Conservation (phyloP, 2,888 invertebrate genomes). For the Cordilura impudica region DNA sequence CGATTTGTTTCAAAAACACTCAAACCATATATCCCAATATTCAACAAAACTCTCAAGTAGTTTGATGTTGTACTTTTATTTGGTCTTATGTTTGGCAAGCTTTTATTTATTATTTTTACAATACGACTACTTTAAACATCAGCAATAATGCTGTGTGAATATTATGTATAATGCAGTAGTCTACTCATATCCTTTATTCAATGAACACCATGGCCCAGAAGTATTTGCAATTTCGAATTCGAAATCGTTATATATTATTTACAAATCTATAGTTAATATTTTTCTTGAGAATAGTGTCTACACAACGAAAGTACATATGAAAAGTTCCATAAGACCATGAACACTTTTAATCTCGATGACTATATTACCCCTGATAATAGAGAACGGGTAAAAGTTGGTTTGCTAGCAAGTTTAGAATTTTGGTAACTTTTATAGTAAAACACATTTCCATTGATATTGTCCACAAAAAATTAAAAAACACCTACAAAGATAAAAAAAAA, state of each 20-base stretch:
- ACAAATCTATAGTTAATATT: too few species aligned
- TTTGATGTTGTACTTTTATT: slow-evolving; percentile 40
- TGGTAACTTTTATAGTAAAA: slow-evolving; percentile 8
- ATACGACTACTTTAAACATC: neutral
- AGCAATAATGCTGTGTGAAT: slow-evolving; percentile 24
- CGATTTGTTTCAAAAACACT: slow-evolving; percentile 79
- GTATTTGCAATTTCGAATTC: too few species aligned
- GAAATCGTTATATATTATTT: too few species aligned
- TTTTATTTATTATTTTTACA: slow-evolving; percentile 17
- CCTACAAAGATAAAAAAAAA: slow-evolving; percentile 65
- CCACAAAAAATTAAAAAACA: slow-evolving; percentile 20
- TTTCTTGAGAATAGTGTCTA: neutral
- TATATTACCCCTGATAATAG: slow-evolving; percentile 35
- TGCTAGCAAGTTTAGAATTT: neutral
- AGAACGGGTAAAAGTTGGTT: slow-evolving; percentile 15
- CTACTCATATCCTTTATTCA: slow-evolving; percentile 1
- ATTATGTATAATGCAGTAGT: slow-evolving; percentile 23
- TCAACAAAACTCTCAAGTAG: slow-evolving; percentile 28
- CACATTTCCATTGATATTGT: slow-evolving; percentile 31
- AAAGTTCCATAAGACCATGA: neutral
- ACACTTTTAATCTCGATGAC: slow-evolving; percentile 33
- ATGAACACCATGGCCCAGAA: neutral
- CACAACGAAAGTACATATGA: neutral
- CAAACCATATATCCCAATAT: slow-evolving; percentile 59
- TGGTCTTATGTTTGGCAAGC: neutral